phyloP scores from a whole-genome alignment of 2,113 vertebrate genomes.

The Brachirus orientalis region DNA sequence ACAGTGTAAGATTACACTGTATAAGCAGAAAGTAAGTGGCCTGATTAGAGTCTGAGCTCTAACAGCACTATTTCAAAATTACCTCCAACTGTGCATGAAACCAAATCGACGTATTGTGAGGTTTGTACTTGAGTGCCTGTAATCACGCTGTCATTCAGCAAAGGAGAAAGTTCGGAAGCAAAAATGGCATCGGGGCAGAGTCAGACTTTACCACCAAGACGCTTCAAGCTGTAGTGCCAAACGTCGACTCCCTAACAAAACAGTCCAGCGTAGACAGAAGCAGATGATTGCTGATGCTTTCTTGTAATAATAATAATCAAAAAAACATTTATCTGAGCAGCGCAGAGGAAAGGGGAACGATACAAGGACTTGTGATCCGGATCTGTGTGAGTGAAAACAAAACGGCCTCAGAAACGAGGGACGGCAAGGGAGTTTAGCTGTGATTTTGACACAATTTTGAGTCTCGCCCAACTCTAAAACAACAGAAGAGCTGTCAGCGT shows the following conservation, averaged over 20 bases:
- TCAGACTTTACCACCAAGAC: no score
- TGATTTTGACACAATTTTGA: no score
- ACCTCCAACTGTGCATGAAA: neutral
- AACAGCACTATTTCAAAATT: neutral
- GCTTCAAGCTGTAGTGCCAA: neutral
- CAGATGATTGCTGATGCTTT: neutral
- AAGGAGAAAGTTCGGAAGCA: no score
- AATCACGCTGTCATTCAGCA: neutral
- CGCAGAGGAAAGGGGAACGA: slow-evolving; percentile 1
- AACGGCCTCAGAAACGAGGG: no score
- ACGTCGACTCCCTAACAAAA: neutral
- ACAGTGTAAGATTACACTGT: neutral
- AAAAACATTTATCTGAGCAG: slow-evolving; percentile 23
- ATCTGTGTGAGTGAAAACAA: slow-evolving; percentile 9
- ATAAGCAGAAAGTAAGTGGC: neutral
- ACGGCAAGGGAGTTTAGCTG: no score
- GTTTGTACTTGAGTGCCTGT: neutral
- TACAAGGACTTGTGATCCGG: slow-evolving; percentile 1
- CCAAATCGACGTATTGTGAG: neutral
- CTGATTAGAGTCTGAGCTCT: neutral
- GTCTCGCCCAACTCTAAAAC: no score
- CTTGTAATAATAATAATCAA: slow-evolving; percentile 20
- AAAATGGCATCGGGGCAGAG: no score
- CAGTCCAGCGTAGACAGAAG: neutral
- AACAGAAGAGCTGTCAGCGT: no score